Percentiles rank a stretch among this genome's conserved stretches.
phyloP scores from a whole-genome alignment of 2,888 invertebrate genomes.

The Chrysodeixis includens region DNA sequence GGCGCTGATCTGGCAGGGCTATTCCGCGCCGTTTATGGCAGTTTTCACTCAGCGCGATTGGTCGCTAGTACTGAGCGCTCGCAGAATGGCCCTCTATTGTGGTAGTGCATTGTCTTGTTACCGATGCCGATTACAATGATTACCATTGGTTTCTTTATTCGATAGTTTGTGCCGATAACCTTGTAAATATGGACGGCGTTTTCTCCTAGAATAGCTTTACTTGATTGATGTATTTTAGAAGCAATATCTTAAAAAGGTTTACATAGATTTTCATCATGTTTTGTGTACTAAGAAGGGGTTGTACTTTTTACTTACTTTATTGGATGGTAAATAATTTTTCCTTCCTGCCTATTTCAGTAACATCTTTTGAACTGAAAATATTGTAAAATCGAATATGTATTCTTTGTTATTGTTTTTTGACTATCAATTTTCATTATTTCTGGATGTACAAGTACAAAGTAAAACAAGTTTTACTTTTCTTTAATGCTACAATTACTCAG shows the following conservation, averaged over 20 bases:
- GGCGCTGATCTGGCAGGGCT: slow-evolving; percentile 61
- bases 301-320: too few relatives aligned
- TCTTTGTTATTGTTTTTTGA: too few relatives aligned
- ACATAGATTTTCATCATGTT: not conserved
- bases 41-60: slow-evolving; percentile 88
- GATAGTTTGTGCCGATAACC: slow-evolving; percentile 61
- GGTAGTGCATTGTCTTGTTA: slow-evolving; percentile 83
- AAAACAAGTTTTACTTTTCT: too few relatives aligned
- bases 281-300: not conserved
- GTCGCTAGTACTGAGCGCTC: slow-evolving; percentile 69
- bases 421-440: too few relatives aligned
- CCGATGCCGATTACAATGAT: slow-evolving; percentile 57
- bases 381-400: too few relatives aligned
- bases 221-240: not conserved
- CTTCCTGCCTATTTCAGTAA: too few relatives aligned
- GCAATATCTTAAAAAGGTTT: not conserved
- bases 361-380: too few relatives aligned
- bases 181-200: slow-evolving; percentile 49
- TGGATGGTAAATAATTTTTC: too few relatives aligned
- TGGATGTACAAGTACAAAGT: too few relatives aligned
- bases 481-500: not conserved
- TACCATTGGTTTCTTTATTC: slow-evolving; percentile 58
- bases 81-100: slow-evolving; percentile 71
- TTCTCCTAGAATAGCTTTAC: not conserved
- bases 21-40: slow-evolving; percentile 82